Percentiles rank a stretch among this genome's conserved stretches.
phyloP scores from a whole-genome alignment of 2,113 vertebrate genomes.

The Bolborhynchus lineola region DNA sequence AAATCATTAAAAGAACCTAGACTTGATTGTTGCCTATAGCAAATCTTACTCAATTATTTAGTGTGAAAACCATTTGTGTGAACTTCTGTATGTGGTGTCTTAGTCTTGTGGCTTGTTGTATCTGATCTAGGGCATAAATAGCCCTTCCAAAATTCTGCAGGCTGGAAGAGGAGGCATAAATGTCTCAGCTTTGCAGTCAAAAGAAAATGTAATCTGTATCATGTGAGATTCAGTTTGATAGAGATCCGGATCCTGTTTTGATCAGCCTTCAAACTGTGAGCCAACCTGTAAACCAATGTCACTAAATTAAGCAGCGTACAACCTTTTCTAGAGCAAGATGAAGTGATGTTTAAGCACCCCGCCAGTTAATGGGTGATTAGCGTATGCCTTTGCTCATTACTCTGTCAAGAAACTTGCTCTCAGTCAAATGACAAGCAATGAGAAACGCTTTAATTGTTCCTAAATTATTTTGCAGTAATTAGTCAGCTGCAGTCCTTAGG shows the following conservation, averaged over 20 bases:
- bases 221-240: neutral
- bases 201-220: neutral
- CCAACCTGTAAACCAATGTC: neutral
- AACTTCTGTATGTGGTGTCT: neutral
- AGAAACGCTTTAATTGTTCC: constrained; percentile 39
- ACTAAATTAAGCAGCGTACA: neutral
- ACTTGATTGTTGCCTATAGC: neutral
- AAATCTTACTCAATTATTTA: neutral
- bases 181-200: neutral
- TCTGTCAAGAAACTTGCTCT: constrained; percentile 14
- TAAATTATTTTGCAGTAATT: constrained; percentile 29
- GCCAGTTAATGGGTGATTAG: constrained; percentile 20
- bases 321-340: constrained; percentile 9
- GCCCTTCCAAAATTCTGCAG: neutral
- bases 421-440: neutral
- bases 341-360: neutral
- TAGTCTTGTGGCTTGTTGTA: neutral
- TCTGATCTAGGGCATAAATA: neutral
- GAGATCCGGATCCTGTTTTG: neutral
- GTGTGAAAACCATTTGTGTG: neutral
- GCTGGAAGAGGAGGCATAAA: neutral
- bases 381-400: neutral
- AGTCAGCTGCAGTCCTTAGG: neutral
- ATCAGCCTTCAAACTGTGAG: neutral
- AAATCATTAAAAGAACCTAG: neutral